Conservation (phyloP, 2,113 vertebrate genomes). For the Leptocoma aspasia region DNA sequence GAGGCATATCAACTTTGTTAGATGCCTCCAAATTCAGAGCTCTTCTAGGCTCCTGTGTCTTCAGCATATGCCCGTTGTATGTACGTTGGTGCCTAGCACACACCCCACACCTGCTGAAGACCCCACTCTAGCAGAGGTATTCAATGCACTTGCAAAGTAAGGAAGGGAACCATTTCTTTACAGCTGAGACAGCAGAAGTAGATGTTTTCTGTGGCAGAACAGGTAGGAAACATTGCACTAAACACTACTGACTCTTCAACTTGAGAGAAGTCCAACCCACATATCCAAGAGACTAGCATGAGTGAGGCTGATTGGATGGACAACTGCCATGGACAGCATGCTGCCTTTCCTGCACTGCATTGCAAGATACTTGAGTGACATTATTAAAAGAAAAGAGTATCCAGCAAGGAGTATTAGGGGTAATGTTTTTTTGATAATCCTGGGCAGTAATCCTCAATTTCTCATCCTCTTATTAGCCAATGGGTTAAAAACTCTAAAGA, state of each 20-base stretch:
- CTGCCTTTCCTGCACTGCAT: not conserved
- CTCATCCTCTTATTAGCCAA: not conserved
- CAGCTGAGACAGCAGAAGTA: not conserved
- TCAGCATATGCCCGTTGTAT: not conserved
- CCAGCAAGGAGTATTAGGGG: accelerated
- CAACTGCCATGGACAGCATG: not conserved
- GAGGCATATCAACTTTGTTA: not conserved
- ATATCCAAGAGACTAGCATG: not conserved
- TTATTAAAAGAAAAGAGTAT: not conserved
- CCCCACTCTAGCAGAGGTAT: not conserved
- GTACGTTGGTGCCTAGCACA: accelerated
- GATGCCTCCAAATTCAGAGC: not conserved
- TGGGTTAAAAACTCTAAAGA: not conserved
- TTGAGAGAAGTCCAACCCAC: not conserved
- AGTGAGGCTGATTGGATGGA: not conserved
- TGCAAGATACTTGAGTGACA: not conserved
- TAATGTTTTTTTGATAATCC: not conserved
- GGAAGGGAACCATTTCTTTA: not conserved
- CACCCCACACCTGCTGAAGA: not conserved
- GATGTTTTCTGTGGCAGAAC: not conserved
- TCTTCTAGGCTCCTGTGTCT: not conserved
- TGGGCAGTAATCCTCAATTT: not conserved
- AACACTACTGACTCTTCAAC: not conserved
- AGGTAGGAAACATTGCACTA: not conserved
- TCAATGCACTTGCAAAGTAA: not conserved